Evolutionary conservation across 2,888 invertebrate species (phyloP), one percentile per base, ranked within the genome.

Genomic region (Scelioninae gen. 2): DNA sequence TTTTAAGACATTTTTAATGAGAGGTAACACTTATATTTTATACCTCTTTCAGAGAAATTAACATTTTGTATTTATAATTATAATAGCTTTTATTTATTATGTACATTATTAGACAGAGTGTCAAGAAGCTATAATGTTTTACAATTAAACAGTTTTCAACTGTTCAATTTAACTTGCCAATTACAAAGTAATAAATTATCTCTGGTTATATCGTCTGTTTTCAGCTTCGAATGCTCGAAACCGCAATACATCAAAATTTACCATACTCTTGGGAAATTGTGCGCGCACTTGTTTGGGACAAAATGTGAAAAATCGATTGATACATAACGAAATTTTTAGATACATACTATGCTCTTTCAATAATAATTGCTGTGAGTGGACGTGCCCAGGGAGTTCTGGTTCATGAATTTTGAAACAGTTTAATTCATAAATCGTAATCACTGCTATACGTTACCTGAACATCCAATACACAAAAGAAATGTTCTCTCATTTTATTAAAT

Each of bases 201-300:
- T n/a, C 22, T 5, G 7, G 13, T 25, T 9, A 10, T 25, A 25
- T 45, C 25, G 11, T 25, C 7, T 25, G 45, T 25, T 25, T 45
- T 13, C 13, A 13, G 10, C 43, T n/a, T 2, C 1, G 19, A 45
- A 25, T 25, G 11, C 25, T 35, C 13, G 2, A 50, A 50, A 11
- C 25, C 50, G 11, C 35, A 3, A 48, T 16, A 31, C 48, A 31
- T n/a, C 3, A 9, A 48, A 48, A 48, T 48, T 15, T 15, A 48
- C 50, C 50, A 50, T 18, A 18, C 50, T 50, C 35, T 22, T 50
- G 33, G 33, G 50, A 50, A 50, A 50, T 50, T 19, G 50, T 5
- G n/a, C 31, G 9, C 19, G 19, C 19, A 4, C 25, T 13, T 19
- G 7, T 50, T 35, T 9, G 6, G 6, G 13, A 9, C 15, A 15